These are phyloP conservation scores for Fissipunctia ypsillon DNA, from an alignment of 2,888 invertebrate species.

Conservation along the genomic window DNA sequence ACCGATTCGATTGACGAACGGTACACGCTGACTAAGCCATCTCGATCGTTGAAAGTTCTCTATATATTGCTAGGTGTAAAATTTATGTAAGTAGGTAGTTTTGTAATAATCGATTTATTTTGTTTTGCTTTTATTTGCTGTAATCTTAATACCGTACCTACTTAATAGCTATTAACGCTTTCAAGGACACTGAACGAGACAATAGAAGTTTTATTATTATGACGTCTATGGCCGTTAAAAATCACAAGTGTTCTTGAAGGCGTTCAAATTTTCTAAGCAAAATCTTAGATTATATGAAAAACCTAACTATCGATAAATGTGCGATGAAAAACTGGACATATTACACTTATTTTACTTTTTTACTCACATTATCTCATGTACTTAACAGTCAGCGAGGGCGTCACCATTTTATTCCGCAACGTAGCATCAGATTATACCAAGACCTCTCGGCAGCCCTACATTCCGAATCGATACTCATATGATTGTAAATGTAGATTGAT, in stretches of 20 bases:
- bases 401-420: too few relatives aligned
- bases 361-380: neutral
- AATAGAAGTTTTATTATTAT: too few relatives aligned
- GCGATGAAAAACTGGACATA: too few relatives aligned
- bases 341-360: neutral
- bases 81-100: neutral
- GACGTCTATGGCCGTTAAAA: too few relatives aligned
- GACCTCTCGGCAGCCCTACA: constrained; percentile 38
- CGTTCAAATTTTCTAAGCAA: too few relatives aligned
- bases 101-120: too few relatives aligned
- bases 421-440: constrained; percentile 73
- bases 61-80: neutral
- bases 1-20: constrained; percentile 84
- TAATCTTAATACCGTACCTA: too few relatives aligned
- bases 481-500: constrained; percentile 90
- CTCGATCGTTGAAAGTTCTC: constrained; percentile 63
- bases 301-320: neutral
- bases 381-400: too few relatives aligned
- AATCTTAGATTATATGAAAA: neutral
- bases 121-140: neutral
- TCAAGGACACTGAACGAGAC: too few relatives aligned
- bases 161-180: too few relatives aligned
- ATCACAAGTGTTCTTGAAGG: too few relatives aligned
- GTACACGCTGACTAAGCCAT: constrained; percentile 63
- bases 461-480: constrained; percentile 85